Base-by-base conservation (phyloP, 2,888 invertebrate species). In the Dryobotodes eremita region DNA sequence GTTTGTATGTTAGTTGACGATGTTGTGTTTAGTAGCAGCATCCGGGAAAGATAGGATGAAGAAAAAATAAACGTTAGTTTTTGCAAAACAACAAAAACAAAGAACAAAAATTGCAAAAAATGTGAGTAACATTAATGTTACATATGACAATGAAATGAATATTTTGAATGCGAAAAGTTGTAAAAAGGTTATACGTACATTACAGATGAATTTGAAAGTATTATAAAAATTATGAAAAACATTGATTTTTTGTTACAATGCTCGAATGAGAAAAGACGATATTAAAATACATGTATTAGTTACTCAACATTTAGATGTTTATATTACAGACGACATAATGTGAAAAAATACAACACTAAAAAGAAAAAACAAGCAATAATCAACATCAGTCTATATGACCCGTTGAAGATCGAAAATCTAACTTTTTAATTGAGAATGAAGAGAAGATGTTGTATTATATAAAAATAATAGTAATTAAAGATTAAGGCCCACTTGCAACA, bases 21-120 rank as follows among this genome's bases (percentile, higher is more conserved):
- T 96, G 95, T 95, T 94, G 96, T 95, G 95, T 94, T 95, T 94
- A 94, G 97, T 97, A 91, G 96, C 96, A 82, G 90, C 89, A 91
- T 94, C 95, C 96, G 95, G 94, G 90, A 93, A 95, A 95, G 82
- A 83, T 64, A 76, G 80, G 86, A 84, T 82, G 84, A 86, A 82
- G 86, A 95, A 94, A 93, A 95, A 95, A 95, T 64, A 92, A 89
- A 89, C 31, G 85, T 89, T 89, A 90, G 88, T 87, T 86, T 79
- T 86, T 75, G 85, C 84, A 76, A 83, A 84, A 80, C 53, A 70
- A 71, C 64, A 64, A 79, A 55, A 69, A 36, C 78, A 77, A 78
- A 10, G 0, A 75, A 75, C 5, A 26, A 69, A 74, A 70, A 72
- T 15, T 74, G 81, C 73, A 84, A 76, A 50, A 70, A 74, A 87